Conservation (phyloP, 2,797 vertebrate genomes). For the Schizopygopsis malacanthus region DNA sequence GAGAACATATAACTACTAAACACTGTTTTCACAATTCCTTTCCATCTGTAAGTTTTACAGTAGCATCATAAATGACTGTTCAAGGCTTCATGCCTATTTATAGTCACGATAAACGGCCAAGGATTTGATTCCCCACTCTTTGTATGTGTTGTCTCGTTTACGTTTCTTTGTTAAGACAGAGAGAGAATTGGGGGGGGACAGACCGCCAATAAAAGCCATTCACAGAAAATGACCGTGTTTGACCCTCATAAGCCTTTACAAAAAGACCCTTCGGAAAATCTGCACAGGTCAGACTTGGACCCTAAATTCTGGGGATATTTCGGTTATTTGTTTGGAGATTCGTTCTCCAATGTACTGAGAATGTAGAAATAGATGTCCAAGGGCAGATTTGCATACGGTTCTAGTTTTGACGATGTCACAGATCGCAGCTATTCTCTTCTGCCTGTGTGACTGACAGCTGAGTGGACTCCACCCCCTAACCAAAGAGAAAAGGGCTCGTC, state of each 20-base stretch:
- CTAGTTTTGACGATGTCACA: constrained; percentile 9
- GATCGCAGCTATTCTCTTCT: constrained; percentile 30
- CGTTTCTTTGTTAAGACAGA: constrained; percentile 17
- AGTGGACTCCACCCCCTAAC: constrained; percentile 25
- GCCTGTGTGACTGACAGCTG: constrained; percentile 37
- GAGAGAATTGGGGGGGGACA: not conserved
- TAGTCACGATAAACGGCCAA: not conserved
- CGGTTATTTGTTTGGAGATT: not conserved
- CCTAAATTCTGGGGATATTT: not conserved
- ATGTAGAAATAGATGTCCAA: constrained; percentile 1
- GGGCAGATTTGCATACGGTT: not conserved
- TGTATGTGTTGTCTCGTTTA: not conserved
- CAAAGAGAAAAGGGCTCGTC: constrained; percentile 15
- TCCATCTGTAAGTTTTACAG: constrained; percentile 33
- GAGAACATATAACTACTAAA: constrained; percentile 26
- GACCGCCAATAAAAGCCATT: constrained; percentile 24
- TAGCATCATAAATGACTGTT: constrained; percentile 2
- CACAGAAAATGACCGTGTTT: not conserved
- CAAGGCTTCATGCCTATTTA: constrained; percentile 7
- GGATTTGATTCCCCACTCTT: not conserved
- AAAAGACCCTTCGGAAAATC: not conserved
- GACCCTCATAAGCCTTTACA: constrained; percentile 4
- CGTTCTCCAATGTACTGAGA: not conserved
- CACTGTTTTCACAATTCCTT: constrained; percentile 17
- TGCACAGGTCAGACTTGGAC: not conserved